Evolutionary conservation across 2,797 vertebrate species (phyloP).

Genomic region (Poeciliopsis gracilis): DNA sequence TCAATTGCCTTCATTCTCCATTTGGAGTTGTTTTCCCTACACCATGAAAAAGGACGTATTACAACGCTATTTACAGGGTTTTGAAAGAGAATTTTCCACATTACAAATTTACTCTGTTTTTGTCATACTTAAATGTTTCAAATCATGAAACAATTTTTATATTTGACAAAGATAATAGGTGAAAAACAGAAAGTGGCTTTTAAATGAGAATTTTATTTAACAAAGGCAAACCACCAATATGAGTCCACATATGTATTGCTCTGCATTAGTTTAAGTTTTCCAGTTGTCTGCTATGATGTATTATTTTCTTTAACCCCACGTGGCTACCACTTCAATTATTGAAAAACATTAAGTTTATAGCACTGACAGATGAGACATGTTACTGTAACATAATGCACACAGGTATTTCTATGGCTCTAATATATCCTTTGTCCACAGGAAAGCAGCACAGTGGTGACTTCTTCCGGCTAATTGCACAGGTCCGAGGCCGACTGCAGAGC

Average conservation of each 20-base stretch:
- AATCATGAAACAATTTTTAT: background rate
- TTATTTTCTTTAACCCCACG: background rate
- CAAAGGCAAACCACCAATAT: background rate
- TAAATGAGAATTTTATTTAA: background rate
- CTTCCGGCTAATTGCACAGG: slow-evolving; percentile 78
- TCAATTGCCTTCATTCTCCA: background rate
- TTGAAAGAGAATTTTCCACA: background rate
- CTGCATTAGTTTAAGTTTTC: background rate
- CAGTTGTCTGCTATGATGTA: background rate
- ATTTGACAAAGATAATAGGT: background rate
- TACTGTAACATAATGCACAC: background rate
- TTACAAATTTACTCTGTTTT: background rate
- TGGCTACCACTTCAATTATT: background rate
- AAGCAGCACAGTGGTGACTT: slow-evolving; percentile 81
- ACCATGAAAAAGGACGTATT: background rate
- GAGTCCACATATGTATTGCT: background rate
- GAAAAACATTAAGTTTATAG: background rate
- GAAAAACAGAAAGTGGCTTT: background rate
- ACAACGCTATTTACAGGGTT: background rate
- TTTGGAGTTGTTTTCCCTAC: background rate
- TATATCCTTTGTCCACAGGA: slow-evolving; percentile 59
- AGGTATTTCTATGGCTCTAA: background rate
- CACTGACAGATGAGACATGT: background rate
- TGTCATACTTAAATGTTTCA: background rate
- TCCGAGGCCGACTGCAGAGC: slow-evolving; percentile 67